A percentile compares a stretch with the other conserved stretches of the same genome.
Conservation (phyloP, 1,140 invertebrate genomes). For the Oreohelix idahoensis region DNA sequence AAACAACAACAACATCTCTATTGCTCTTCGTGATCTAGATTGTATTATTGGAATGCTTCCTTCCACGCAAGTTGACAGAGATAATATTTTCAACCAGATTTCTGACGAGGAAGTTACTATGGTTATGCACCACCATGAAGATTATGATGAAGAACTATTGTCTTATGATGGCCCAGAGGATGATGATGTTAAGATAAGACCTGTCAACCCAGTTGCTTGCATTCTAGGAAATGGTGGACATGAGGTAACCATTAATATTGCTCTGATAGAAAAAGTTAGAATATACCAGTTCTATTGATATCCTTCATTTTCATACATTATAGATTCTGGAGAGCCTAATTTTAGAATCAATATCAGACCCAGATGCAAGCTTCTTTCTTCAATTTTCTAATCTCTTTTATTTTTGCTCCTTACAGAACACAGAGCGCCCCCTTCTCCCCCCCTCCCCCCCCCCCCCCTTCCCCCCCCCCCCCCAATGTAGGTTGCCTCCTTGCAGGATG, state of each 20-base stretch:
- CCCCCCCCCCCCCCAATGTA: no score
- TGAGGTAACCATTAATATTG: background rate
- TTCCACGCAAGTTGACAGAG: background rate
- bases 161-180: background rate
- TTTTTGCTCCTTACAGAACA: no score
- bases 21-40: background rate
- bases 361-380: no score
- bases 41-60: background rate
- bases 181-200: background rate
- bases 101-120: background rate
- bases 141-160: background rate
- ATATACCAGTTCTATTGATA: no score
- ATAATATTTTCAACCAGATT: background rate
- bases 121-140: background rate
- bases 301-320: no score
- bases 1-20: background rate
- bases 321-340: no score
- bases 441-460: no score
- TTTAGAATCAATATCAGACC: no score
- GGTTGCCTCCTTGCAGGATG: no score
- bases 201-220: background rate
- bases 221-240: background rate
- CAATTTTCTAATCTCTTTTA: no score
- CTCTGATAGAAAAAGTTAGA: no score
- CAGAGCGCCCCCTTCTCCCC: no score